Percentiles rank a stretch among this genome's conserved stretches.
These are phyloP conservation scores for Nemotelus nigrinus DNA, from an alignment of 2,888 invertebrate species.

Conservation along the genomic window DNA sequence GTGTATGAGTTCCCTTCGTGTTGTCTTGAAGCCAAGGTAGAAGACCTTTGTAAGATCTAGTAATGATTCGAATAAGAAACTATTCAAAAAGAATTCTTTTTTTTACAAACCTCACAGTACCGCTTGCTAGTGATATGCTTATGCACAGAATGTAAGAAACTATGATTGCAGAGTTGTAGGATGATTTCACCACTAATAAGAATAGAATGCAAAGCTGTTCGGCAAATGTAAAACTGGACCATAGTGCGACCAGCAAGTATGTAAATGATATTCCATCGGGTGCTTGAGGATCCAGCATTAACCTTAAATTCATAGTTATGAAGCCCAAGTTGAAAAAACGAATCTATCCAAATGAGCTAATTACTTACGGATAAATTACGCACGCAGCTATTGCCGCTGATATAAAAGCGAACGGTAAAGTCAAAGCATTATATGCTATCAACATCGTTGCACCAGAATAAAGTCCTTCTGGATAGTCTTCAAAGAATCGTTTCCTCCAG, in stretches of 20 bases:
- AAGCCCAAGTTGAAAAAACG: too few relatives aligned
- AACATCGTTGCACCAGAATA: constrained; percentile 88
- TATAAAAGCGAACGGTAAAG: constrained; percentile 83
- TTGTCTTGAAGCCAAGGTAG: constrained; percentile 85
- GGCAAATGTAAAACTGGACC: constrained; percentile 86
- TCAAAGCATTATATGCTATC: constrained; percentile 81
- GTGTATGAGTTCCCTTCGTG: constrained; percentile 80
- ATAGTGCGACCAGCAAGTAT: constrained; percentile 76
- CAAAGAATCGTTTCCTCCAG: constrained; percentile 90
- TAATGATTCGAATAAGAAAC: background rate
- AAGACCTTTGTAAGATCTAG: constrained; percentile 79
- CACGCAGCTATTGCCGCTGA: constrained; percentile 78
- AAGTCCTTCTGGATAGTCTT: constrained; percentile 88
- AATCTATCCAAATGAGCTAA: constrained; percentile 52
- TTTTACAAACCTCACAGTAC: constrained; percentile 74
- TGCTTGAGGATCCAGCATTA: constrained; percentile 60
- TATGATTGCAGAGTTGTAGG: constrained; percentile 79
- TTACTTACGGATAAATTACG: constrained; percentile 76
- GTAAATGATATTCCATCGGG: constrained; percentile 67
- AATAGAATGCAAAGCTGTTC: constrained; percentile 87
- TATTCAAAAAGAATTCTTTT: background rate
- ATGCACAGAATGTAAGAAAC: constrained; percentile 82
- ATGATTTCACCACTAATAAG: constrained; percentile 81
- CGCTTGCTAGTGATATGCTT: constrained; percentile 77
- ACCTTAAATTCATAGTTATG: constrained; percentile 52